Base-by-base conservation (phyloP, 2,888 invertebrate genomes). In the Lasioglossum morio region DNA sequence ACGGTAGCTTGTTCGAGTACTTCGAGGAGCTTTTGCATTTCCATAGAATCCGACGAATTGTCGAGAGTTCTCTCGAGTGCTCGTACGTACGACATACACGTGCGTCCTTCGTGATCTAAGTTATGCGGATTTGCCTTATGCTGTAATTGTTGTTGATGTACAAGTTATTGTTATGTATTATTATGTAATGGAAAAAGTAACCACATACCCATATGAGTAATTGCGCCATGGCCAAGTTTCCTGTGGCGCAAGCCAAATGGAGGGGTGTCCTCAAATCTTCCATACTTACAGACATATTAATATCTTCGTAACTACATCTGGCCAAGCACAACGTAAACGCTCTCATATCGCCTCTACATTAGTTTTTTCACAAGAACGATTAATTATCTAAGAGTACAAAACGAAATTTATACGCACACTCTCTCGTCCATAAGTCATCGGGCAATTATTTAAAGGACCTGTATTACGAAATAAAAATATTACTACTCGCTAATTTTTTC, bases 41-140 rank as follows among this genome's bases (percentile, higher is more conserved):
- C 94, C 91, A 93, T 92, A 63, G 94, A 94, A 86, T 94, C 94
- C 4, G 94, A 91, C 14, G 94, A 92, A 88, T 94, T 94, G 72
- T 94, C 94, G 16, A 94, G 91, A 7, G 94, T 94, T 88, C 93
- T 91, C 82, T 94, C 94, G 16, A 94, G 85, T 12, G 97, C 97
- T 85, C 97, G 96, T 4, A 98, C 98, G 94, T 98, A 98, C 87
- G 97, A 97, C 94, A 98, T 95, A 91, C 98, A 98, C 63, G 98
- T 98, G 89, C 98, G 96, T 30, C 98, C 98, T 94, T 98, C 98
- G 91, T 98, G 97, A 95, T 99, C 99, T 73, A 98, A 97, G 93
- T 97, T 97, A 94, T 98, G 98, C 0, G 99, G 98, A 95, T 99
- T 98, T 87, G 99, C 99, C 95, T 98, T 98, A 95, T 99, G 98